Conservation (phyloP, 2,888 invertebrate genomes). For the Thereva unica region DNA sequence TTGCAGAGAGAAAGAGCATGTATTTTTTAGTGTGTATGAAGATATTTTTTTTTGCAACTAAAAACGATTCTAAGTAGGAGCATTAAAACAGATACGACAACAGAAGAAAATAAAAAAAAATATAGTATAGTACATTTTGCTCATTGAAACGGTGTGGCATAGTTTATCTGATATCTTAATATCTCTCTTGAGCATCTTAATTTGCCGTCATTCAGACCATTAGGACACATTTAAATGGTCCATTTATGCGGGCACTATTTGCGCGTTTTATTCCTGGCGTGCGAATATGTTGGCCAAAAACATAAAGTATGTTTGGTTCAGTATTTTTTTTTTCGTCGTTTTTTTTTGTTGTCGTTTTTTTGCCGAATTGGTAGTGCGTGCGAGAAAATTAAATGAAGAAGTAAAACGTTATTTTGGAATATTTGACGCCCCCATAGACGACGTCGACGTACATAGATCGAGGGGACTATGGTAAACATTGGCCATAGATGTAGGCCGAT, state of each 20-base stretch:
- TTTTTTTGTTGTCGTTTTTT: slow-evolving; percentile 10
- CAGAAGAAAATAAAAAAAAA: too few species aligned
- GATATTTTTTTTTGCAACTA: too few species aligned
- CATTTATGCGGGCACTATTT: slow-evolving; percentile 35
- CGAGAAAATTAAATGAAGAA: slow-evolving; percentile 23
- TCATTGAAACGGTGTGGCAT: too few species aligned
- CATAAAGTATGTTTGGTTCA: slow-evolving; percentile 1
- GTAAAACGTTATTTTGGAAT: slow-evolving; percentile 29
- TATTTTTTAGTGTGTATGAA: too few species aligned
- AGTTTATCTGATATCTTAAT: too few species aligned
- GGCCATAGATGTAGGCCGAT: not conserved
- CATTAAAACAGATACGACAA: too few species aligned
- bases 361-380: not conserved
- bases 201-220: slow-evolving; percentile 39
- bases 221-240: slow-evolving; percentile 36
- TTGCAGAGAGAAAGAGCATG: too few species aligned
- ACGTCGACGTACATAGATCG: not conserved
- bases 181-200: slow-evolving; percentile 26
- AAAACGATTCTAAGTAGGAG: too few species aligned
- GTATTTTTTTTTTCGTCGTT: not conserved
- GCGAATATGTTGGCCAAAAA: slow-evolving; percentile 6
- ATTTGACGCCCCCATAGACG: not conserved
- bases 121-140: too few species aligned
- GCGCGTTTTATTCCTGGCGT: slow-evolving; percentile 26
- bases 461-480: slow-evolving; percentile 18